Base-by-base conservation (phyloP, 2,113 vertebrate genomes). In the Melanocharis versteri region DNA sequence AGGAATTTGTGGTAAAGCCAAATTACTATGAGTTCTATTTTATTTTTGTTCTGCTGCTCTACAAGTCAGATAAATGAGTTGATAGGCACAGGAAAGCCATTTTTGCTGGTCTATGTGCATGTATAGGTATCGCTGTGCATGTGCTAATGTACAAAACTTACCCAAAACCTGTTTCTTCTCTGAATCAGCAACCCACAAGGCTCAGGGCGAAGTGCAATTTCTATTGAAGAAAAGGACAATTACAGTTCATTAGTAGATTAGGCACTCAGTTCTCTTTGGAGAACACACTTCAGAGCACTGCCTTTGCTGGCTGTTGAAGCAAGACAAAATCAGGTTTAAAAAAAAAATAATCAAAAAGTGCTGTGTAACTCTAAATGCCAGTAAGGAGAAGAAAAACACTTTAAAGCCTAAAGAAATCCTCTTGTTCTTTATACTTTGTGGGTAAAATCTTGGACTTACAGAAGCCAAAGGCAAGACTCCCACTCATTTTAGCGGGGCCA, bases 151-250 rank as follows among this genome's bases (percentile, higher is more conserved):
- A 54, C 28, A 57, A 80, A 94, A 83, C 68, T 44, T 80, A 26
- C 31, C 51, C 54, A 90, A 75, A 90, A 35, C 9, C n/a, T 66
- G 18, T 13, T 68, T 11, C 54, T 93, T 54, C 62, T 93, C 54
- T 81, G 88, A 96, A 77, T 71, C 53, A 83, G 62, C 75, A 87
- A 48, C 45, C 62, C 82, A 78, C 91, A 66, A 80, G 73, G 22
- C 66, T 91, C 60, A 57, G 68, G 70, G 58, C 31, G 90, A 93
- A 96, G 79, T 62, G 56, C 50, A 72, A 77, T 90, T 96, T 83
- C 82, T 84, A 3, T 5, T 54, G 68, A 91, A 92, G 65, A 73
- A 60, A 91, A 56, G 47, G 44, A 64, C 89, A 83, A 96, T 93
- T 90, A 73, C 79, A 62, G 72, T 62, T 95, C 78, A 90, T 83